These are phyloP conservation scores for Eclectus roratus DNA, from an alignment of 2,113 vertebrate genomes.

Conservation along the genomic window DNA sequence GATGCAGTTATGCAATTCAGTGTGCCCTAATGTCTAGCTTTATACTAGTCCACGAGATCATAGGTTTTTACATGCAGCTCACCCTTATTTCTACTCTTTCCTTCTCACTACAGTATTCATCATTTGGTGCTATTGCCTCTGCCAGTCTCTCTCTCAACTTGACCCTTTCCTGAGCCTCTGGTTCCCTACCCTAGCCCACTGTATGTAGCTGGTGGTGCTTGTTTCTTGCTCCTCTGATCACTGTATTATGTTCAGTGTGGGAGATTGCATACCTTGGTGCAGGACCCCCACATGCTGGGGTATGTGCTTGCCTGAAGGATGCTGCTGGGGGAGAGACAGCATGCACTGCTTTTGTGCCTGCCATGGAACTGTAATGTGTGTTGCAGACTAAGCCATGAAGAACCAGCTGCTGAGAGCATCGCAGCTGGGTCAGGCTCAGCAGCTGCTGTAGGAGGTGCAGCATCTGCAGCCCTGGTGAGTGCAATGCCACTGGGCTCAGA, in stretches of 20 bases:
- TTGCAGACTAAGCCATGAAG: background rate
- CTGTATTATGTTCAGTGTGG: background rate
- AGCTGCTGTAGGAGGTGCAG: background rate
- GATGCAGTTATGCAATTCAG: background rate
- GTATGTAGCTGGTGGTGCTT: background rate
- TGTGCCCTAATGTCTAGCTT: background rate
- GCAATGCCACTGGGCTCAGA: background rate
- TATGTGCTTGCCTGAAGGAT: background rate
- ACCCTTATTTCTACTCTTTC: background rate
- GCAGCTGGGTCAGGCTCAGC: background rate
- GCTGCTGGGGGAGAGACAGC: background rate
- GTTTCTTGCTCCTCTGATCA: fast-evolving
- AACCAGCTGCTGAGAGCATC: background rate
- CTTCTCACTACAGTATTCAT: background rate
- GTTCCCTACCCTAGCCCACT: background rate
- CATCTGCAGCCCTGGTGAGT: background rate
- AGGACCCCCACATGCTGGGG: background rate
- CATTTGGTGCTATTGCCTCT: background rate
- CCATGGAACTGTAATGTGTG: fast-evolving
- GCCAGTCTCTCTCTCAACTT: background rate
- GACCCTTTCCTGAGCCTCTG: background rate
- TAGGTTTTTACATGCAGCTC: background rate
- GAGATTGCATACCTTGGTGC: background rate
- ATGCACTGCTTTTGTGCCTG: background rate
- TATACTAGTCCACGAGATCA: background rate